Conservation (phyloP, 2,888 invertebrate genomes). For the Drosophila colorata region DNA sequence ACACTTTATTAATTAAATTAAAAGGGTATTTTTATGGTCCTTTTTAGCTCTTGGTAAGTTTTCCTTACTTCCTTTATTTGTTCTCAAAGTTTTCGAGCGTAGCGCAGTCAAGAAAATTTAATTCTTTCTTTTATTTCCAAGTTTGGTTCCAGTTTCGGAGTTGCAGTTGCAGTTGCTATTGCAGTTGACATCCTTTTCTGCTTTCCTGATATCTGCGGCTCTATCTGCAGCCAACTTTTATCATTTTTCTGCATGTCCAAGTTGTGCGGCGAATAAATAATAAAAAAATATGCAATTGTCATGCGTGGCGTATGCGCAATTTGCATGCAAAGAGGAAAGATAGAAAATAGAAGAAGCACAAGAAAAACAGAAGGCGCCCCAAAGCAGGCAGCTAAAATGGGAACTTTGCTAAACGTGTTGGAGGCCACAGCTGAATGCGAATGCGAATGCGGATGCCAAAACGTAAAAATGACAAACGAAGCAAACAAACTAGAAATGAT, state of each 20-base stretch:
- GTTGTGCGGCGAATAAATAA: conserved; percentile 3
- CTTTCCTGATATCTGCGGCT: conserved; percentile 2
- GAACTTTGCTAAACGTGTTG: conserved; percentile 31
- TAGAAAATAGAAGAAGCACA: not conserved
- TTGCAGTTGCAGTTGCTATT: conserved; percentile 8
- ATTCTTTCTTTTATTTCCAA: conserved; percentile 6
- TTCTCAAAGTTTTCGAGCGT: conserved; percentile 24
- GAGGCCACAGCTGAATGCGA: conserved; percentile 23
- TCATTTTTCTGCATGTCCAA: conserved; percentile 14
- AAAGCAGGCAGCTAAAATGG: conserved; percentile 55
- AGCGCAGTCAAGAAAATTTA: not conserved
- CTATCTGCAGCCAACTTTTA: conserved; percentile 39
- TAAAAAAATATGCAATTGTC: conserved; percentile 43
- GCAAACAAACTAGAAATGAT: conserved; percentile 24
- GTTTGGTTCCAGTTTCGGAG: conserved; percentile 9
- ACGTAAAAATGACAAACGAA: conserved; percentile 30
- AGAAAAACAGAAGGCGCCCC: conserved; percentile 33
- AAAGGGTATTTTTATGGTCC: not conserved
- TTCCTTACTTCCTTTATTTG: conserved; percentile 11
- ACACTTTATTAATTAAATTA: not conserved
- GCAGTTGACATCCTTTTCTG: conserved; percentile 5
- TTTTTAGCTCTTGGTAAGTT: not conserved
- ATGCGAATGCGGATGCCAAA: conserved; percentile 20
- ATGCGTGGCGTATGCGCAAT: conserved; percentile 76
- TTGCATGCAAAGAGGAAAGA: conserved; percentile 37